These are phyloP conservation scores for Axea sp. DNA, from an alignment of 2,888 invertebrate genomes.

Conservation along the genomic window DNA sequence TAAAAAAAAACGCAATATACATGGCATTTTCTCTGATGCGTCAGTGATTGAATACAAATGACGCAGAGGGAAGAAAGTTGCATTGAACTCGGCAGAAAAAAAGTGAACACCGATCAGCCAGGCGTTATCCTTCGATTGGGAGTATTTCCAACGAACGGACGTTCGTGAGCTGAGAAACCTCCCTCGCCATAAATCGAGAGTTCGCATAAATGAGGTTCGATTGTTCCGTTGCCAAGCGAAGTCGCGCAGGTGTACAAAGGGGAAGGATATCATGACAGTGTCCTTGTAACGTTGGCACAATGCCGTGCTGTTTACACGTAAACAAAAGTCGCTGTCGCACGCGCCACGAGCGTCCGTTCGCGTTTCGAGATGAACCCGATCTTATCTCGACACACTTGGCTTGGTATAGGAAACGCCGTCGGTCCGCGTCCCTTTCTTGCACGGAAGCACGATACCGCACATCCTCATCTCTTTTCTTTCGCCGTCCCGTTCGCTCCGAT, in stretches of 20 bases:
- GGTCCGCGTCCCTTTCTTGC: slow-evolving; percentile 26
- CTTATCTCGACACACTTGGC: slow-evolving; percentile 46
- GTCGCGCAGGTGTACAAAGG: slow-evolving; percentile 32
- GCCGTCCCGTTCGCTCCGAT: slow-evolving; percentile 1
- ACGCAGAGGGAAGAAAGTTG: not conserved
- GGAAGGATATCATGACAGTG: slow-evolving; percentile 32
- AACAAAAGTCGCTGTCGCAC: slow-evolving; percentile 58
- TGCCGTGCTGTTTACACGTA: slow-evolving; percentile 33
- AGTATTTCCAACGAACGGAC: slow-evolving; percentile 19
- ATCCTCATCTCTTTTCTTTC: slow-evolving; percentile 8
- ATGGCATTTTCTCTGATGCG: no score
- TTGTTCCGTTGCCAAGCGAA: slow-evolving; percentile 20
- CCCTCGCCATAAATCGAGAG: slow-evolving; percentile 10
- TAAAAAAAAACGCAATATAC: no score
- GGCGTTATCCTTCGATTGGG: slow-evolving; percentile 19
- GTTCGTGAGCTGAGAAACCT: slow-evolving; percentile 1
- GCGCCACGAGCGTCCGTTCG: slow-evolving; percentile 46
- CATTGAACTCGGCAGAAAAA: slow-evolving; percentile 1
- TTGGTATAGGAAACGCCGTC: slow-evolving; percentile 38
- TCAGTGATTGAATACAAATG: no score
- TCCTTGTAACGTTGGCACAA: slow-evolving; percentile 51
- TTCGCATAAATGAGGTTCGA: slow-evolving; percentile 32
- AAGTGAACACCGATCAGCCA: slow-evolving; percentile 2
- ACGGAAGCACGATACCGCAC: slow-evolving; percentile 11
- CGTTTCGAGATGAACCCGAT: slow-evolving; percentile 50